Percentiles rank a stretch among this genome's conserved stretches.
Conservation (phyloP, 2,888 invertebrate species). For the Odontothrips loti region DNA sequence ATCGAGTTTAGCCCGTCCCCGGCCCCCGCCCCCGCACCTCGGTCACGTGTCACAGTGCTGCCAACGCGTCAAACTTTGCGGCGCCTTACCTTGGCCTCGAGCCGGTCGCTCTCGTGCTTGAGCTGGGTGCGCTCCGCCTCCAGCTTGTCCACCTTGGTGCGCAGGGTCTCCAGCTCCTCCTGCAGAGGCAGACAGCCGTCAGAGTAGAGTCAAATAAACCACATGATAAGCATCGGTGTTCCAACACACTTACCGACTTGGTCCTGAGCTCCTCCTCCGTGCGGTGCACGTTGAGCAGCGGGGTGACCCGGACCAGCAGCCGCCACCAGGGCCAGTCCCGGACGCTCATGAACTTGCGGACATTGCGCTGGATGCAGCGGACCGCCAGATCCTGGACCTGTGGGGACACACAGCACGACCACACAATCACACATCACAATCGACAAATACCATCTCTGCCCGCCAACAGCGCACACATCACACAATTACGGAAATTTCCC, state of each 20-base stretch:
- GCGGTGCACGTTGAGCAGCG: slow-evolving; percentile 86
- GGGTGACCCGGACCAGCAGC: slow-evolving; percentile 84
- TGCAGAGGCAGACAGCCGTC: slow-evolving; percentile 50
- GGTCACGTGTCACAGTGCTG: too few species aligned
- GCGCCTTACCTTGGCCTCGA: slow-evolving; percentile 85
- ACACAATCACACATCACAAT: slow-evolving; percentile 28
- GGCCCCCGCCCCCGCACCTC: too few species aligned
- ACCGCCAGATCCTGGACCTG: slow-evolving; percentile 77
- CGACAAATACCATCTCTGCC: too few species aligned
- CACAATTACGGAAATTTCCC: too few species aligned
- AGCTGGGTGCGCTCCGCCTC: slow-evolving; percentile 79
- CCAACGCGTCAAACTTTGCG: too few species aligned
- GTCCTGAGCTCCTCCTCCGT: slow-evolving; percentile 87
- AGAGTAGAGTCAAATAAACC: slow-evolving; percentile 30
- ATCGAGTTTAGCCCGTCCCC: too few species aligned
- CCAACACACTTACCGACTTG: slow-evolving; percentile 63
- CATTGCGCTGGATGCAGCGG: slow-evolving; percentile 90
- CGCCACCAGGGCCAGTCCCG: slow-evolving; percentile 98
- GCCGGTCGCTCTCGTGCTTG: slow-evolving; percentile 82
- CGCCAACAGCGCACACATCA: too few species aligned
- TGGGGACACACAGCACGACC: slow-evolving; percentile 35
- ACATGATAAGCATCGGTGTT: slow-evolving; percentile 7
- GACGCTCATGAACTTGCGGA: slow-evolving; percentile 84
- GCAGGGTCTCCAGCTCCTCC: slow-evolving; percentile 82
- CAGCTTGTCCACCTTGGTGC: slow-evolving; percentile 76